Percentiles rank a stretch among this genome's conserved stretches.
phyloP scores from a whole-genome alignment of 2,797 vertebrate genomes.

The Synanceia verrucosa region DNA sequence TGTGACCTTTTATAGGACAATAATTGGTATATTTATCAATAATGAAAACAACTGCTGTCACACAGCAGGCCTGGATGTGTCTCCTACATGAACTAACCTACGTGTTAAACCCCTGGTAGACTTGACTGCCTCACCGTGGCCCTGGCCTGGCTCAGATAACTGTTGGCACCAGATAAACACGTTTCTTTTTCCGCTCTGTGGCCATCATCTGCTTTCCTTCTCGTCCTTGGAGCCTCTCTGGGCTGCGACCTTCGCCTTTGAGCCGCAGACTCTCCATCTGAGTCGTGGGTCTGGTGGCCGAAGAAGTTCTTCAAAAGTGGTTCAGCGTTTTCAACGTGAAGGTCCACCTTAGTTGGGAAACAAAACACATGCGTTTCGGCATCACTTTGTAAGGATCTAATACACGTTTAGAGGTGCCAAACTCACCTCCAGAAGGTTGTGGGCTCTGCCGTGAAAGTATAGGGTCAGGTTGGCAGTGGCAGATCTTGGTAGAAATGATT shows the following conservation, averaged over 20 bases:
- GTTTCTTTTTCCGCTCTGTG: constrained; percentile 50
- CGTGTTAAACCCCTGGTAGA: background rate
- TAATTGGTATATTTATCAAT: background rate
- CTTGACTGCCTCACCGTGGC: constrained; percentile 80
- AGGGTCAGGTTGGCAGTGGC: constrained; percentile 83
- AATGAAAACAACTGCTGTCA: background rate
- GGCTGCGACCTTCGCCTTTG: constrained; percentile 30
- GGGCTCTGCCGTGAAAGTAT: constrained; percentile 82
- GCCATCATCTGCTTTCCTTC: constrained; percentile 54
- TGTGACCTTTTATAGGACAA: background rate
- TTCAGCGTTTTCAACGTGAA: constrained; percentile 87
- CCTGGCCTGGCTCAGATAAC: constrained; percentile 79
- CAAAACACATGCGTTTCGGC: background rate
- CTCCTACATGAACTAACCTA: background rate
- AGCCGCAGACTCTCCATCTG: constrained; percentile 42
- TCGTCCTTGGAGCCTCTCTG: constrained; percentile 50
- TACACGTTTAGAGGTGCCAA: background rate
- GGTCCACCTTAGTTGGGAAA: constrained; percentile 75
- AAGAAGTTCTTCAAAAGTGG: constrained; percentile 79
- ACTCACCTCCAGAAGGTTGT: constrained; percentile 89
- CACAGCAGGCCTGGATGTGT: background rate
- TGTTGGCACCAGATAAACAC: constrained; percentile 77
- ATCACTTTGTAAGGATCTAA: background rate
- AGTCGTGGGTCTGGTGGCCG: constrained; percentile 57
- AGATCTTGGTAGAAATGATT: constrained; percentile 87